Evolutionary conservation across 2,888 invertebrate genomes (phyloP), one percentile per base, ranked within the genome.

Genomic region (Latrodectus elegans): DNA sequence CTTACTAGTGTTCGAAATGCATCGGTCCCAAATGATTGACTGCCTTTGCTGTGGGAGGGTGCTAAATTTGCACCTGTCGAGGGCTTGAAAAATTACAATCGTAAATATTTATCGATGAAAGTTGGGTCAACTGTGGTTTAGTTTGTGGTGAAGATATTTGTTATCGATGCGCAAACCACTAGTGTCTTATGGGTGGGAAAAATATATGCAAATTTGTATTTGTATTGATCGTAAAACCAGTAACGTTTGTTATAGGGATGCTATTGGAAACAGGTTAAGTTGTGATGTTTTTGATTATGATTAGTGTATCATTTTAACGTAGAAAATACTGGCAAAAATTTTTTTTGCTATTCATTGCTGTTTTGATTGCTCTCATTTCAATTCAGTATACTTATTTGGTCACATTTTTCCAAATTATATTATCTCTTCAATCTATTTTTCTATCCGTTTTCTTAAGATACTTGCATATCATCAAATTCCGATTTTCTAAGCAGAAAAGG

Each of bases 51-150:
- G 8, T 3, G 51, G 15, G 73, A 10, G 53, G 75, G n/a, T 49
- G 14, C 64, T 55, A 87, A 87, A 87, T 87, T 87, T 81, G 81
- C 86, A 87, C 86, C 86, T 87, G 86, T 81, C 86, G 70, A 55
- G 52, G 9, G 4, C 11, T 65, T 87, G 86, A 87, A 77, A 81
- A 87, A 87, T 87, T 72, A 49, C 68, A 81, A 81, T 87, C 81
- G 86, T 87, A 87, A 87, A 87, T 87, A 77, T 81, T 77, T 77
- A 87, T 87, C 77, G 86, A 77, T 17, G 55, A 52, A n/a, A 10
- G 38, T 14, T 60, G 60, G 6, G 60, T 0, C 60, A 60, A n/a
- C 60, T 60, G n/a, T n/a, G 12, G 60, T 60, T 60, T 60, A 15
- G n/a, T 38, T n/a, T 15, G 60, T 60, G 10, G 12, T 60, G 11